Evolutionary conservation across 2,113 vertebrate species (phyloP).

Genomic region (Falco punctatus): DNA sequence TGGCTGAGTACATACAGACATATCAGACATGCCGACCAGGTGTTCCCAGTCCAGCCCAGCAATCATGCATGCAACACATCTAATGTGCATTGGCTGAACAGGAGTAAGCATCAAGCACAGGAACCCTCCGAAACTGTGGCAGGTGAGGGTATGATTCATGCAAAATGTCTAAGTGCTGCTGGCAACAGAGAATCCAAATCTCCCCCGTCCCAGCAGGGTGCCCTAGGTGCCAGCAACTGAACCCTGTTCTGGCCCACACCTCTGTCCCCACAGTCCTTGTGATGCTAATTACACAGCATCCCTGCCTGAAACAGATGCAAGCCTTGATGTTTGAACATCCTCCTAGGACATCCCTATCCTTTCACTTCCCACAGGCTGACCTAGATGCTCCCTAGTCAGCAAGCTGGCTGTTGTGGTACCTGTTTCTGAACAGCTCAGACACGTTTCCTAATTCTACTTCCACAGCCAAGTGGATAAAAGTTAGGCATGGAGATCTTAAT

Average conservation of each 20-base stretch:
- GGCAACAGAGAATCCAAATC: neutral
- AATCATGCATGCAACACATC: neutral
- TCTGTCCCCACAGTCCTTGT: neutral
- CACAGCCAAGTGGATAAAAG: neutral
- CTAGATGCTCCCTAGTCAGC: neutral
- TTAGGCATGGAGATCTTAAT: neutral
- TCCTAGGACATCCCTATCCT: neutral
- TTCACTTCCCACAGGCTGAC: neutral
- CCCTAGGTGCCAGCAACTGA: neutral
- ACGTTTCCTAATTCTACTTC: neutral
- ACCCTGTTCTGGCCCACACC: neutral
- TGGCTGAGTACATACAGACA: neutral
- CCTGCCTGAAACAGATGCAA: neutral
- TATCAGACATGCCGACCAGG: neutral
- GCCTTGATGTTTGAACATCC: neutral
- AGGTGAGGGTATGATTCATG: neutral
- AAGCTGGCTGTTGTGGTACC: neutral
- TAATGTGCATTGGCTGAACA: rapidly evolving
- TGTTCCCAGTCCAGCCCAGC: neutral
- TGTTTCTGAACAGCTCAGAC: neutral
- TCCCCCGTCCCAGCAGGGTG: neutral
- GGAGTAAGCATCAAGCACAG: neutral
- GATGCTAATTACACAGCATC: rapidly evolving
- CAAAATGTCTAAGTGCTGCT: neutral
- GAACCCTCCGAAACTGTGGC: rapidly evolving